A percentile compares a stretch with the other conserved stretches of the same genome.
These are phyloP conservation scores for Phoeniculus purpureus DNA, from an alignment of 2,797 vertebrate genomes.

Conservation along the genomic window DNA sequence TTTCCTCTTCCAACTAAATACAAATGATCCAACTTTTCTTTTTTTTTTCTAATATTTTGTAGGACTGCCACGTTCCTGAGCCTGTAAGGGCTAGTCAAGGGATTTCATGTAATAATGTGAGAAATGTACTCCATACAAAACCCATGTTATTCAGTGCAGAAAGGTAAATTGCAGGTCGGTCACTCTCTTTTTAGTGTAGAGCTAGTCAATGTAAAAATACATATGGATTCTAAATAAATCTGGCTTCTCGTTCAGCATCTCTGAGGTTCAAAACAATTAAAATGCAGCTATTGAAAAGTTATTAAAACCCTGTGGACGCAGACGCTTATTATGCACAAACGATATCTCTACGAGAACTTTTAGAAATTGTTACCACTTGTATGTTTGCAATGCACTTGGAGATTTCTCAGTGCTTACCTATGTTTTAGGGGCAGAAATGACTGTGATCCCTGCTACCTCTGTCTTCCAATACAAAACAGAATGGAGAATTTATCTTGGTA, in stretches of 20 bases:
- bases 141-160: neutral
- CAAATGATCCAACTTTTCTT: neutral
- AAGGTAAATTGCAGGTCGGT: constrained; percentile 2
- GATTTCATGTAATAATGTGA: constrained; percentile 18
- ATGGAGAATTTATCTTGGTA: neutral
- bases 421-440: neutral
- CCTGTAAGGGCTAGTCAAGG: constrained; percentile 38
- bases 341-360: neutral
- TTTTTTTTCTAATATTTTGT: neutral
- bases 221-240: neutral
- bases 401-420: neutral
- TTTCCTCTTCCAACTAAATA: constrained; percentile 5
- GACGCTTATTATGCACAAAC: neutral
- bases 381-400: neutral
- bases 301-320: neutral
- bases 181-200: neutral
- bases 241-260: neutral
- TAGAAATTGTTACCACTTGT: neutral
- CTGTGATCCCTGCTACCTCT: neutral
- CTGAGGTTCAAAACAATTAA: neutral
- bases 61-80: neutral
- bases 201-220: neutral
- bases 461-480: neutral
- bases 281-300: neutral
- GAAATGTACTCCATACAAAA: constrained; percentile 6